phyloP scores from a whole-genome alignment of 2,797 vertebrate species.

The Moxostoma hubbsi region DNA sequence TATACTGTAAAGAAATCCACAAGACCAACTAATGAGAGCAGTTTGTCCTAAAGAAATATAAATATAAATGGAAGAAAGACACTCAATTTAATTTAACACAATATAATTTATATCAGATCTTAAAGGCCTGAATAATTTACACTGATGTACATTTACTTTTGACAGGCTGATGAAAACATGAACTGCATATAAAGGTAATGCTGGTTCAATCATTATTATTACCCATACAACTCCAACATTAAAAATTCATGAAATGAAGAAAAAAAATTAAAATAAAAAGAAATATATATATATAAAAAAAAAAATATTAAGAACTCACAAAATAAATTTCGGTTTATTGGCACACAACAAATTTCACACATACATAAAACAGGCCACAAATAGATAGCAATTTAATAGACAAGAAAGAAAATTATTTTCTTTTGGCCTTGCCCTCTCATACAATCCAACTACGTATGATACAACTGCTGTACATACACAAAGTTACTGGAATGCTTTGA shows the following conservation, averaged over 20 bases:
- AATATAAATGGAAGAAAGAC: conserved; percentile 60
- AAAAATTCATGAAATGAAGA: conserved; percentile 35
- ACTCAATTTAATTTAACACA: conserved; percentile 63
- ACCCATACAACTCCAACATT: conserved; percentile 55
- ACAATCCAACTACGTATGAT: conserved; percentile 86
- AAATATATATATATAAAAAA: conserved; percentile 3
- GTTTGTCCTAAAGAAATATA: conserved; percentile 35
- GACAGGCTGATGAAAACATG: conserved; percentile 60
- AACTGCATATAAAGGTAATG: conserved; percentile 58
- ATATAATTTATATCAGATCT: conserved; percentile 67
- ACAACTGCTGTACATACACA: conserved; percentile 87
- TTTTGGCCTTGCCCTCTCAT: conserved; percentile 84
- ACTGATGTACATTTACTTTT: conserved; percentile 63
- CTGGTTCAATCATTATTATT: conserved; percentile 45
- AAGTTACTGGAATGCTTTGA: conserved; percentile 87
- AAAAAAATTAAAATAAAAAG: conserved; percentile 31
- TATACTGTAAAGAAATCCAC: background rate
- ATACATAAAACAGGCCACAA: conserved; percentile 84
- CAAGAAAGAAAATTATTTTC: conserved; percentile 73
- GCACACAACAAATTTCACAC: conserved; percentile 83
- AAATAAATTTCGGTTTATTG: conserved; percentile 89
- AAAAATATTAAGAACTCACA: conserved; percentile 71
- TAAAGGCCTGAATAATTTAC: conserved; percentile 69
- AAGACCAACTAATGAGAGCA: background rate
- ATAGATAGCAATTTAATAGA: conserved; percentile 87